These are phyloP conservation scores for Littorina saxatilis DNA, from an alignment of 1,140 invertebrate genomes.

Conservation along the genomic window DNA sequence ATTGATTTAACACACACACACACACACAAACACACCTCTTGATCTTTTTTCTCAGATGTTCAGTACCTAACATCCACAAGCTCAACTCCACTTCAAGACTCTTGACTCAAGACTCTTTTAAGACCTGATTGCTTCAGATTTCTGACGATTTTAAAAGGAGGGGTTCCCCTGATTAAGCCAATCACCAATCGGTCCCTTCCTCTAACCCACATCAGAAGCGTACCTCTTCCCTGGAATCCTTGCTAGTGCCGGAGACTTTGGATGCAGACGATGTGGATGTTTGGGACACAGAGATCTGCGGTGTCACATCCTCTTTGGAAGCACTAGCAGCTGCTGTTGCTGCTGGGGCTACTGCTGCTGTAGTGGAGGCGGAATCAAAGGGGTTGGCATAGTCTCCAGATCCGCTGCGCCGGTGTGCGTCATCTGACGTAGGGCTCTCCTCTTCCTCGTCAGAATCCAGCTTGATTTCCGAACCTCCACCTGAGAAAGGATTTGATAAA, in stretches of 20 bases:
- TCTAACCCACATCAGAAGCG: too few relatives aligned
- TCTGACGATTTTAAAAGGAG: too few relatives aligned
- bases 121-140: too few relatives aligned
- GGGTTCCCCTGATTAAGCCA: too few relatives aligned
- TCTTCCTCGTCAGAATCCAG: conserved; percentile 62
- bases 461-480: conserved; percentile 60
- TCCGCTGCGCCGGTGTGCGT: not conserved
- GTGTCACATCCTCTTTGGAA: conserved; percentile 48
- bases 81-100: too few relatives aligned
- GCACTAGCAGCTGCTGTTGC: conserved; percentile 30
- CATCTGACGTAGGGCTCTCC: conserved; percentile 3
- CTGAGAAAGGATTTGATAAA: not conserved
- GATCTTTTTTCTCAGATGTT: too few relatives aligned
- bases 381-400: conserved; percentile 25
- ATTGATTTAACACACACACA: too few relatives aligned
- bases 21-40: too few relatives aligned
- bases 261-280: conserved; percentile 14
- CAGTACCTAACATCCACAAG: too few relatives aligned
- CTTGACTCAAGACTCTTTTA: too few relatives aligned
- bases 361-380: conserved; percentile 35
- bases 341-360: conserved; percentile 31
- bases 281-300: conserved; percentile 61
- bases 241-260: conserved; percentile 38
- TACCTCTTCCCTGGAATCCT: conserved; percentile 47
- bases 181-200: too few relatives aligned